Evolutionary conservation across 2,888 invertebrate genomes (phyloP).

Genomic region (Bellardia bayeri): DNA sequence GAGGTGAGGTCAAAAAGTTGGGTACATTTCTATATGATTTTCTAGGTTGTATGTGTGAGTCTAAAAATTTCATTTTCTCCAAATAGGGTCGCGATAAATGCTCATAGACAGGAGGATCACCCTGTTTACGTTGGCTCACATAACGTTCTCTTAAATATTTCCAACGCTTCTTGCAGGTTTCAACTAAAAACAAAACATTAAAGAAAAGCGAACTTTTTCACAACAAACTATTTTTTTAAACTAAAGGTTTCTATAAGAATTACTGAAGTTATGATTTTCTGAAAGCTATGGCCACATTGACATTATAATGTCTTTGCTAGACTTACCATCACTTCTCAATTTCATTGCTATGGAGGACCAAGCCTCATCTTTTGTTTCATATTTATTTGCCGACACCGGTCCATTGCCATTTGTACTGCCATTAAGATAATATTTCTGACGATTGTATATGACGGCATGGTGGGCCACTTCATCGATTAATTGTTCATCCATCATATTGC

Average conservation of each 20-base stretch:
- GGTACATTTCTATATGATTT: slow-evolving; percentile 84
- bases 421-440: slow-evolving; percentile 84
- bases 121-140: slow-evolving; percentile 84
- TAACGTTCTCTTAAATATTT: slow-evolving; percentile 84
- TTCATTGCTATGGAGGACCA: slow-evolving; percentile 83
- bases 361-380: slow-evolving; percentile 84
- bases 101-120: slow-evolving; percentile 84
- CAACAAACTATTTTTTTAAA: too few relatives aligned
- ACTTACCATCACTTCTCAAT: slow-evolving; percentile 83
- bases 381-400: slow-evolving; percentile 77
- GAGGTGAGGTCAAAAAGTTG: slow-evolving; percentile 82
- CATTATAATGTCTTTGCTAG: background rate
- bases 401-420: slow-evolving; percentile 76
- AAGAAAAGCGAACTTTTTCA: too few relatives aligned
- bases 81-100: slow-evolving; percentile 84
- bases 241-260: too few relatives aligned
- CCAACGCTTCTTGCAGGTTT: slow-evolving; percentile 84
- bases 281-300: too few relatives aligned
- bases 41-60: slow-evolving; percentile 84
- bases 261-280: too few relatives aligned
- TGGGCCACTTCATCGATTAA: slow-evolving; percentile 83
- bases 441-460: slow-evolving; percentile 84
- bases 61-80: slow-evolving; percentile 84
- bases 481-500: slow-evolving; percentile 83
- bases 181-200: slow-evolving; percentile 77